These are phyloP conservation scores for Creontiades dilutus DNA, from an alignment of 2,888 invertebrate genomes.

Conservation along the genomic window DNA sequence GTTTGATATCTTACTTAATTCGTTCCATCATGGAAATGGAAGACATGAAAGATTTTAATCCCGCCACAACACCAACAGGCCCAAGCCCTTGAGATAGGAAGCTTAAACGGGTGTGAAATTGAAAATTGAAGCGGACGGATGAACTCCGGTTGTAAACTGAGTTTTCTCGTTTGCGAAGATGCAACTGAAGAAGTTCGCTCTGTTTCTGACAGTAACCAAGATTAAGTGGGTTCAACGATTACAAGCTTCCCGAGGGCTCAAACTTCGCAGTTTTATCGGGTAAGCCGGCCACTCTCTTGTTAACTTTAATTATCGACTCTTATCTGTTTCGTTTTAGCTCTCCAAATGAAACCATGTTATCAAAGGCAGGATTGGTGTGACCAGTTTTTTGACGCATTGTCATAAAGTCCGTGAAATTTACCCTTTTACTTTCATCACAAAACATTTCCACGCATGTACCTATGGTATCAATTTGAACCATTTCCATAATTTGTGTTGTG, in stretches of 20 bases:
- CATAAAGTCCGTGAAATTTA: too few relatives aligned
- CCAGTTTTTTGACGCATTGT: too few relatives aligned
- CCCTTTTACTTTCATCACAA: too few relatives aligned
- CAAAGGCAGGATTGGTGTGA: not conserved
- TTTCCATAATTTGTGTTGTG: too few relatives aligned
- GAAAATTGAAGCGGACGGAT: constrained; percentile 49
- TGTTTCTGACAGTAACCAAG: constrained; percentile 51
- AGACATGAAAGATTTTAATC: not conserved
- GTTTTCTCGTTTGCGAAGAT: constrained; percentile 9
- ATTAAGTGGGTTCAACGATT: constrained; percentile 51
- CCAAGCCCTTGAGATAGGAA: not conserved
- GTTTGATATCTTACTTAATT: too few relatives aligned
- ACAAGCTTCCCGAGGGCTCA: constrained; percentile 10
- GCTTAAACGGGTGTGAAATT: constrained; percentile 40
- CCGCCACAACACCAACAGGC: not conserved
- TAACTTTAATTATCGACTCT: constrained; percentile 45
- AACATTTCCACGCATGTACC: too few relatives aligned
- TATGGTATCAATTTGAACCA: too few relatives aligned
- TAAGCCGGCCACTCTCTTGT: not conserved
- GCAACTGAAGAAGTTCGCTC: constrained; percentile 49
- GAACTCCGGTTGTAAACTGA: constrained; percentile 20
- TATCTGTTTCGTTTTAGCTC: not conserved
- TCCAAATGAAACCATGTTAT: not conserved
- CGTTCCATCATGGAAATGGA: not conserved
- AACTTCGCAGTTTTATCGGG: constrained; percentile 46